These are phyloP conservation scores for Myocastor coypus DNA, from an alignment of 2,113 vertebrate genomes.

Conservation along the genomic window DNA sequence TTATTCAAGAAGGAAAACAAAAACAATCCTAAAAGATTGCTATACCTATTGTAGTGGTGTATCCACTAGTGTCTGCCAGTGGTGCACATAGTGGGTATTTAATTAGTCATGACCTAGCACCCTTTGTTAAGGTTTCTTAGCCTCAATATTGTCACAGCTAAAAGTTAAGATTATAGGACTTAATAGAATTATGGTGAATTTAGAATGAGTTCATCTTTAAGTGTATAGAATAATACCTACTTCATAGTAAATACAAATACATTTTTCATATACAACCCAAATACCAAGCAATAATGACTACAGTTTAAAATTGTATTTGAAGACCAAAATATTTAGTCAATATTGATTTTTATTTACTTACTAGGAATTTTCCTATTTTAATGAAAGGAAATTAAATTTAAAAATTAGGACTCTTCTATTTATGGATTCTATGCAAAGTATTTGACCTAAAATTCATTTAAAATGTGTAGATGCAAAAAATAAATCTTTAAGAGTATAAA, in stretches of 20 bases:
- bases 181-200: background rate
- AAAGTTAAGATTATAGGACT: slow-evolving; percentile 8
- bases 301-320: slow-evolving; percentile 55
- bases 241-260: background rate
- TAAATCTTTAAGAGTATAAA: background rate
- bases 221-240: background rate
- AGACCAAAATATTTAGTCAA: slow-evolving; percentile 8
- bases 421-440: background rate
- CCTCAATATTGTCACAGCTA: slow-evolving; percentile 31
- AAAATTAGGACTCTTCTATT: background rate
- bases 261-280: background rate
- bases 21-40: background rate
- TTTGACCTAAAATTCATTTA: slow-evolving; percentile 29
- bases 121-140: background rate
- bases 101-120: background rate
- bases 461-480: background rate
- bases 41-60: background rate
- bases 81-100: background rate
- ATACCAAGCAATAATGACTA: background rate
- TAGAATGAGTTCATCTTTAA: background rate
- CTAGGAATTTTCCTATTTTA: background rate
- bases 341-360: slow-evolving; percentile 39
- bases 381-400: slow-evolving; percentile 5
- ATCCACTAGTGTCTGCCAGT: background rate
- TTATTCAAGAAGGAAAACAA: background rate